Evolutionary conservation across 2,797 vertebrate species (phyloP).

Genomic region (Sphaeramia orbicularis): DNA sequence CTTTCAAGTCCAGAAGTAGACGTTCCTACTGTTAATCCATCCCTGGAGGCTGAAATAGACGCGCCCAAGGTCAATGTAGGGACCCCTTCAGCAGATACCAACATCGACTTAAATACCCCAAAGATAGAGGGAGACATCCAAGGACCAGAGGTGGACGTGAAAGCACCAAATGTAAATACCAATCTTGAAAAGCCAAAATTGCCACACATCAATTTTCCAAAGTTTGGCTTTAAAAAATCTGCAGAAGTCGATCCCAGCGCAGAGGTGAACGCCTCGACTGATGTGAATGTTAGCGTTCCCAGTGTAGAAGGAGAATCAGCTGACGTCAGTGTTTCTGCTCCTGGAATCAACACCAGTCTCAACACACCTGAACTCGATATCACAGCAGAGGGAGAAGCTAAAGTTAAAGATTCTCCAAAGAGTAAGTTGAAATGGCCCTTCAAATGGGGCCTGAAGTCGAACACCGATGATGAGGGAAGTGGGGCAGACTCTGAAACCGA

Average conservation of each 20-base stretch:
- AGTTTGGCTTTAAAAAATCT: slow-evolving; percentile 56
- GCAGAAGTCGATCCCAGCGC: slow-evolving; percentile 31
- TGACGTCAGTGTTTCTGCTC: slow-evolving; percentile 20
- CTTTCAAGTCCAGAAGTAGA: slow-evolving; percentile 55
- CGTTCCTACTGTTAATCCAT: slow-evolving; percentile 41
- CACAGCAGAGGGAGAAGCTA: slow-evolving; percentile 28
- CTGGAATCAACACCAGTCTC: slow-evolving; percentile 34
- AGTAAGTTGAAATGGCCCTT: slow-evolving; percentile 74
- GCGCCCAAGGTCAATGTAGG: slow-evolving; percentile 39
- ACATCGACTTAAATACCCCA: slow-evolving; percentile 37
- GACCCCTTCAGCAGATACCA: slow-evolving; percentile 18
- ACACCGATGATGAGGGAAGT: slow-evolving; percentile 41
- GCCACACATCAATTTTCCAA: slow-evolving; percentile 60
- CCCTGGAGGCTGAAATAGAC: slow-evolving; percentile 48
- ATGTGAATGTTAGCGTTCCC: slow-evolving; percentile 38
- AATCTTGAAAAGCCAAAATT: slow-evolving; percentile 52
- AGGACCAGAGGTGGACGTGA: slow-evolving; percentile 38
- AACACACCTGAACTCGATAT: slow-evolving; percentile 26
- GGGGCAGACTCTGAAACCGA: slow-evolving; percentile 46
- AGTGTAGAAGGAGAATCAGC: slow-evolving; percentile 37
- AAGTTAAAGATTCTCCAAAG: slow-evolving; percentile 54
- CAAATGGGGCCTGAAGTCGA: slow-evolving; percentile 54
- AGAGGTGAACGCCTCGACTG: not conserved
- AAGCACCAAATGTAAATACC: slow-evolving; percentile 47
- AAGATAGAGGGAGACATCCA: slow-evolving; percentile 30